Evolutionary conservation across 1,140 invertebrate species (phyloP).

Genomic region (Hycleus cichorii): DNA sequence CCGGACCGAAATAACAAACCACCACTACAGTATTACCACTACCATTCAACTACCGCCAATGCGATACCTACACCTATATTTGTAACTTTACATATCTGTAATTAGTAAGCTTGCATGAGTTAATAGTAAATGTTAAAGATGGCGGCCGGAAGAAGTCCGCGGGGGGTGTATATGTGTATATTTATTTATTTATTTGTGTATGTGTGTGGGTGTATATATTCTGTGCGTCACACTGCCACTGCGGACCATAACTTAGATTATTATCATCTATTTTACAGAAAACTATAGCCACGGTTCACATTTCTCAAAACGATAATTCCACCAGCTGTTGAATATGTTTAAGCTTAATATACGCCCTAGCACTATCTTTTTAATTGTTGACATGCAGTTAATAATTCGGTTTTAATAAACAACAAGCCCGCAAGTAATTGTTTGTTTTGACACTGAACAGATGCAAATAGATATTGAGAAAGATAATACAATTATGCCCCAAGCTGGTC

Average conservation of each 20-base stretch:
- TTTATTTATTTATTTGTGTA: no score
- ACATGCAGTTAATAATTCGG: slow-evolving; percentile 18
- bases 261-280: slow-evolving; percentile 14
- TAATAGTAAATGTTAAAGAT: slow-evolving; percentile 18
- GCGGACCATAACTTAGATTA: slow-evolving; percentile 27
- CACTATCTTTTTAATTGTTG: slow-evolving; percentile 14
- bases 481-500: no score
- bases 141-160: slow-evolving; percentile 26
- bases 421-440: neutral
- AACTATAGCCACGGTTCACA: slow-evolving; percentile 24
- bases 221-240: slow-evolving; percentile 18
- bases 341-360: slow-evolving; percentile 9
- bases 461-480: no score
- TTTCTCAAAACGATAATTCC: slow-evolving; percentile 23
- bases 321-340: slow-evolving; percentile 22
- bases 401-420: slow-evolving; percentile 13
- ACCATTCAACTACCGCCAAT: neutral
- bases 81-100: slow-evolving; percentile 14
- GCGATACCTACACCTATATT: neutral
- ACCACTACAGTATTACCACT: neutral
- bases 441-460: neutral
- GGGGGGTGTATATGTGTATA: slow-evolving; percentile 21
- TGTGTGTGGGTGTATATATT: no score
- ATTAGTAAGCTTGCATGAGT: slow-evolving; percentile 28
- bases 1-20: slow-evolving; percentile 7